Base-by-base conservation (phyloP, 2,888 invertebrate genomes). In the Standfussiana lucernea region DNA sequence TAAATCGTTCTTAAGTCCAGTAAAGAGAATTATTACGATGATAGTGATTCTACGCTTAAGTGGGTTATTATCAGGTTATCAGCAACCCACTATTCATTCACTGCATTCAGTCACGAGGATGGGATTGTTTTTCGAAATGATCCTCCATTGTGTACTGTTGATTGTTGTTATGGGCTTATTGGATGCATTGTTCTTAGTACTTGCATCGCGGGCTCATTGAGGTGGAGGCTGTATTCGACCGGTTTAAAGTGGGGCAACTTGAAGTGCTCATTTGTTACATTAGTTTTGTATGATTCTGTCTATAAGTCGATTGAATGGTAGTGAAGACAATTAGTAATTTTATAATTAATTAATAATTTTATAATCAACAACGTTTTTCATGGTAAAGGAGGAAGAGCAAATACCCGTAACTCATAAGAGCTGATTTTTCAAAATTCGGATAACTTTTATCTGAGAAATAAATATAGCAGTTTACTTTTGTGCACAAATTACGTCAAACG, bases 121-220 rank as follows among this genome's bases (percentile, higher is more conserved):
- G 78, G 75, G 74, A 85, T 85, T 85, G 83, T 77, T 82, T 86
- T 88, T 82, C 80, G 84, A 82, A 90, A 89, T 80, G 79, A 75
- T 83, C 77, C 72, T 76, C 88, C 87, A 91, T 91, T 91, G 91
- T 91, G 86, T 80, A 50, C 6, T 37, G 53, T 37, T 65, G 80
- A 78, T 75, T 79, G 83, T 84, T 87, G 83, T 79, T 83, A 84
- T 87, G 76, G 69, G 84, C 82, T 85, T 88, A 88, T 89, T 88
- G 74, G 84, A 80, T 77, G 82, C 88, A 90, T 91, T 91, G 90
- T 89, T 90, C 82, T 72, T 62, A 47, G 72, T 83, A 80, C 77
- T 86, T 82, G 79, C 77, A 84, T 73, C 65, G 45, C 62, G 56
- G 65, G 56, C 47, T 73, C 74, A 81, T 79, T 88, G 72, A 83